Evolutionary conservation across 2,113 vertebrate species (phyloP), one percentile per base, ranked within the genome.

Genomic region (Phylloscopus trochilus): DNA sequence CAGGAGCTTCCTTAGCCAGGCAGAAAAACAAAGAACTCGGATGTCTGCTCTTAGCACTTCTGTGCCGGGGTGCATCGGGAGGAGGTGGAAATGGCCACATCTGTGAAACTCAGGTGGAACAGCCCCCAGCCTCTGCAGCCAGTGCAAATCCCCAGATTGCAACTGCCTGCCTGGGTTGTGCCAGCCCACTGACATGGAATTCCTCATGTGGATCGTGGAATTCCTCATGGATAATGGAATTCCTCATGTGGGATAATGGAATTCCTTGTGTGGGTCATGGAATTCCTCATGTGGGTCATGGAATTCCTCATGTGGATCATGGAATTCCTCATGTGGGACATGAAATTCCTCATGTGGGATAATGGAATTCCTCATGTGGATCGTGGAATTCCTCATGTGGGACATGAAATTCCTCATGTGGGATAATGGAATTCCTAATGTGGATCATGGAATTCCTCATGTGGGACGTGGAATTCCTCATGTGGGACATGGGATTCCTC

Each of bases 11-110:
- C 95, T 95, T 89, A 9, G 90, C 89, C 66, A 1, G 26, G 56
- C 85, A 97, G 89, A 89, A 97, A 97, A 97, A 85, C 22, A 47
- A 93, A 87, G 73, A 92, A 82, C 66, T 93, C 3, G 0, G 66
- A 66, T 74, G 73, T 58, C 64, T 82, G 70, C 10, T 90, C 74
- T 86, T 95, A 76, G 67, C 90, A 76, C 59, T 94, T 96, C 33
- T 88, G 69, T 39, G 74, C 59, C 68, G 6, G 7, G 8, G 23
- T 69, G 80, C 9, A 19, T 1, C 62, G 59, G 39, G 79, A 81
- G 46, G 28, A 85, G 82, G 63, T 93, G 84, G 72, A 49, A 76
- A 86, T 72, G 92, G 52, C 28, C 55, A 28, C 44, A 14, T 37
- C 55, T 46, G 0, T 81, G 51, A 59, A 91, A 95, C 82, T 62